Conservation (phyloP, 2,797 vertebrate genomes). For the Anguilla marmorata region DNA sequence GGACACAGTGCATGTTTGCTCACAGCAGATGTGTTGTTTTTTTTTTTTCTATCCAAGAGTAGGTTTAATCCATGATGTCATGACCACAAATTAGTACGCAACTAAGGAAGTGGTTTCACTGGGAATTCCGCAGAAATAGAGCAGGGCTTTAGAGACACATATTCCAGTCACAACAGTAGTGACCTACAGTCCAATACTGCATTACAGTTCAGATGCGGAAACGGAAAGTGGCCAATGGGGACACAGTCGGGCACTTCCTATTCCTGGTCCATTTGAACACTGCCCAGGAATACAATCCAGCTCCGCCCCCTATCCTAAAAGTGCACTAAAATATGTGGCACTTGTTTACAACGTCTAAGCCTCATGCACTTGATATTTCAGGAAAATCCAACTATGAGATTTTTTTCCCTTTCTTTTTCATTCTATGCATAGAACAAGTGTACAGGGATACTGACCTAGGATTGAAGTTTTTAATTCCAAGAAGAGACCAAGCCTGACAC, state of each 20-base stretch:
- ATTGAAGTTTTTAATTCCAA: neutral
- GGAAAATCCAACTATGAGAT: slow-evolving; percentile 1
- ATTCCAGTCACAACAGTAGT: neutral
- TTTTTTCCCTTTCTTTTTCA: neutral
- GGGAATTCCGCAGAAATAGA: neutral
- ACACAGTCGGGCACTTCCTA: neutral
- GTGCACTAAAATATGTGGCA: slow-evolving; percentile 19
- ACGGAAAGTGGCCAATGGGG: neutral
- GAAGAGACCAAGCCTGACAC: neutral
- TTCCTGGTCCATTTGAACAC: neutral
- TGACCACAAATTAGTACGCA: neutral
- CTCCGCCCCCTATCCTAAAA: neutral
- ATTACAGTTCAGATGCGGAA: neutral
- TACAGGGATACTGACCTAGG: neutral
- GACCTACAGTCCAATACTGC: neutral
- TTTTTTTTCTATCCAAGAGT: neutral
- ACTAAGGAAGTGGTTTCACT: neutral
- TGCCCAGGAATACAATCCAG: neutral
- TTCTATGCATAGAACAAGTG: slow-evolving; percentile 3
- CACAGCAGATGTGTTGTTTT: slow-evolving; percentile 27
- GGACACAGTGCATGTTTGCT: slow-evolving; percentile 36
- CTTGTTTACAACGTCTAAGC: neutral
- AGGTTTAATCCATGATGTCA: slow-evolving; percentile 32
- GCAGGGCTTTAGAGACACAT: neutral
- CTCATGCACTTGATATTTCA: slow-evolving; percentile 22